These are phyloP conservation scores for Thera britannica DNA, from an alignment of 2,888 invertebrate genomes.

Conservation along the genomic window DNA sequence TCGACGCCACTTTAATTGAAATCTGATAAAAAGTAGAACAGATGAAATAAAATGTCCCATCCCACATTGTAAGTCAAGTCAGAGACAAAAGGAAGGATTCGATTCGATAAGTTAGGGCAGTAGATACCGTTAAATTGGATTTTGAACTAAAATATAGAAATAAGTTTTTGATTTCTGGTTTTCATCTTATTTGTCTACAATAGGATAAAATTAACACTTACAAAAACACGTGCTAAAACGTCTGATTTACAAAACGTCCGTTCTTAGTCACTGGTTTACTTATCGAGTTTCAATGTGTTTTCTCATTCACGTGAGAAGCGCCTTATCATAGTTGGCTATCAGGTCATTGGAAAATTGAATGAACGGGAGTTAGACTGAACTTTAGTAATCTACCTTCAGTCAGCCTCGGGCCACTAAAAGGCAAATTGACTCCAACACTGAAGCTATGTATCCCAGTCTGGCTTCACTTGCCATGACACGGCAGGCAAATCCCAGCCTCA, in stretches of 20 bases:
- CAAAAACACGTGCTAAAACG: slow-evolving; percentile 5
- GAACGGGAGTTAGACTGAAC: slow-evolving; percentile 9
- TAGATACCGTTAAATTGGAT: slow-evolving; percentile 50
- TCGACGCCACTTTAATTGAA: slow-evolving; percentile 65
- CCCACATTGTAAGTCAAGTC: slow-evolving; percentile 33
- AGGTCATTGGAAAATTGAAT: slow-evolving; percentile 23
- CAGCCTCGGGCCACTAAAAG: slow-evolving; percentile 19
- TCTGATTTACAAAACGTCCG: slow-evolving; percentile 12
- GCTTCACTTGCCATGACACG: slow-evolving; percentile 49
- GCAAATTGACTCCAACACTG: slow-evolving; percentile 24
- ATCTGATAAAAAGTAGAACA: slow-evolving; percentile 54
- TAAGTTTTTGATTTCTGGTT: not conserved
- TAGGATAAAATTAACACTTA: not conserved
- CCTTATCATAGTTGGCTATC: slow-evolving; percentile 19
- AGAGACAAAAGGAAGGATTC: slow-evolving; percentile 49
- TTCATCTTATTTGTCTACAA: not conserved
- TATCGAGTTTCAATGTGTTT: slow-evolving; percentile 17
- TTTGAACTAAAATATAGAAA: not conserved
- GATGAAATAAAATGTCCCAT: slow-evolving; percentile 55
- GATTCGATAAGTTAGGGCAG: slow-evolving; percentile 44
- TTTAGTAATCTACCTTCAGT: slow-evolving; percentile 5
- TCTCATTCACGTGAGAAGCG: slow-evolving; percentile 18
- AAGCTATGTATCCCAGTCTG: slow-evolving; percentile 30
- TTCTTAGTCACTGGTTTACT: slow-evolving; percentile 13
- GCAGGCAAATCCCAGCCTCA: slow-evolving; percentile 56